Conservation (phyloP, 2,113 vertebrate genomes). For the Meriones unguiculatus region DNA sequence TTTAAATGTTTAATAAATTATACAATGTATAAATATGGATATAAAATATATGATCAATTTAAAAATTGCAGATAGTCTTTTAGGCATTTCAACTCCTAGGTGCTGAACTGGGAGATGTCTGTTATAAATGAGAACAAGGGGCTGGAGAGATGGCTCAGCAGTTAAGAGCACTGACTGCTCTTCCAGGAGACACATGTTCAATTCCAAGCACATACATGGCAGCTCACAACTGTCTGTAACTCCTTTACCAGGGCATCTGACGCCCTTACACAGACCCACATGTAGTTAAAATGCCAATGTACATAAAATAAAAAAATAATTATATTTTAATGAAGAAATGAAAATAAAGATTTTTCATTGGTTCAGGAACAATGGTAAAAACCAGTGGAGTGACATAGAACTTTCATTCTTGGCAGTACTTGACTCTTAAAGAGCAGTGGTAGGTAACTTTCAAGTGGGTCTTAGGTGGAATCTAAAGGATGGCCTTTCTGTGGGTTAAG, state of each 20-base stretch:
- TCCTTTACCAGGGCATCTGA: too few relatives aligned
- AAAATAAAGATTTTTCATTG: constrained; percentile 45
- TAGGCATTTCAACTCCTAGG: not conserved
- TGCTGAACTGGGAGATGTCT: constrained; percentile 4
- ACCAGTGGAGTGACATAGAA: not conserved
- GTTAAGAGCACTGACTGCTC: too few relatives aligned
- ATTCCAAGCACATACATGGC: too few relatives aligned
- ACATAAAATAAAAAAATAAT: too few relatives aligned
- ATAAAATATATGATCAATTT: not conserved
- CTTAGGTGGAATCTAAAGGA: not conserved
- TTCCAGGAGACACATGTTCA: too few relatives aligned
- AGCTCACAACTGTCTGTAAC: too few relatives aligned
- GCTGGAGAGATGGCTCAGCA: too few relatives aligned
- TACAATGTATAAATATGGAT: not conserved
- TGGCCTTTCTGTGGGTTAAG: not conserved
- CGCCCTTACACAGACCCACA: too few relatives aligned
- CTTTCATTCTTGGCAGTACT: constrained; percentile 23
- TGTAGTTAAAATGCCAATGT: too few relatives aligned
- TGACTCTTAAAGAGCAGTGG: not conserved
- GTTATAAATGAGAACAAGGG: constrained; percentile 40
- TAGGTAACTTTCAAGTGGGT: constrained; percentile 38
- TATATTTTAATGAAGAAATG: too few relatives aligned
- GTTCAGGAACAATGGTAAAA: constrained; percentile 17
- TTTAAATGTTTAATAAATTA: not conserved
- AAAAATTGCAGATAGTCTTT: not conserved